These are phyloP conservation scores for Philonicus albiceps DNA, from an alignment of 2,888 invertebrate genomes.

Conservation along the genomic window DNA sequence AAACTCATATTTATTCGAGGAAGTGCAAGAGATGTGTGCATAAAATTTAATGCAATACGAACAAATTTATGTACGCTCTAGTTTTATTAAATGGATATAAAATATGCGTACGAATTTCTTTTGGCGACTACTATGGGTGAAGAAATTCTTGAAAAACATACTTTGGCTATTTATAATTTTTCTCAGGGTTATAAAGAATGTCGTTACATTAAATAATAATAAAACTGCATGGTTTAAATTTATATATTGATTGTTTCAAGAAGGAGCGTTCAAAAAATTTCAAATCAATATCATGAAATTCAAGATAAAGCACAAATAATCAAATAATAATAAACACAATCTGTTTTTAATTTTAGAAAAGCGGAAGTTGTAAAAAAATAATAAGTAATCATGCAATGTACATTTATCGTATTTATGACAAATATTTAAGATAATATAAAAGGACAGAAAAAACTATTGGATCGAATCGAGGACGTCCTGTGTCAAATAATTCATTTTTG, in stretches of 20 bases:
- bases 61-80: not conserved
- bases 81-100: not conserved
- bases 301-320: not conserved
- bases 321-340: not conserved
- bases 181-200: not conserved
- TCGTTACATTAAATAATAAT: not conserved
- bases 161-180: not conserved
- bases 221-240: not conserved
- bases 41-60: not conserved
- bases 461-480: not conserved
- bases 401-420: not conserved
- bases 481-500: not conserved
- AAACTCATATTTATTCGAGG: not conserved
- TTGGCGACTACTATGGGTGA: not conserved
- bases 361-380: not conserved
- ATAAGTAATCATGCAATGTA: not conserved
- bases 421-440: not conserved
- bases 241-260: not conserved
- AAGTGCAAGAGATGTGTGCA: not conserved
- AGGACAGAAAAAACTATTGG: not conserved
- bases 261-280: not conserved
- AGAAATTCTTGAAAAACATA: not conserved
- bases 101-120: not conserved
- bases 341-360: not conserved
- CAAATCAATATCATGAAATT: not conserved